A percentile compares a stretch with the other conserved stretches of the same genome.
Conservation (phyloP, 2,113 vertebrate species). For the Hiodon alosoides region DNA sequence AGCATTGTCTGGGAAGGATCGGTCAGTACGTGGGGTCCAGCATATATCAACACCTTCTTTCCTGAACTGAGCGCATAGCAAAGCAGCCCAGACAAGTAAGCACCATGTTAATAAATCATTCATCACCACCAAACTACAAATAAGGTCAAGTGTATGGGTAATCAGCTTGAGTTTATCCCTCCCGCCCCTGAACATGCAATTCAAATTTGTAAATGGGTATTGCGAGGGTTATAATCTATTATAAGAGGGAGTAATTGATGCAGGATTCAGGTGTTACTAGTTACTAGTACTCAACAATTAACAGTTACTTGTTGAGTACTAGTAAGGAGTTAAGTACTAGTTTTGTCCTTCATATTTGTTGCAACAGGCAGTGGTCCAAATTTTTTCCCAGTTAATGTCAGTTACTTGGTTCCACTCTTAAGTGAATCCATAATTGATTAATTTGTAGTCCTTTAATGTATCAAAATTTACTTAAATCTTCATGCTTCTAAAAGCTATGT, state of each 20-base stretch:
- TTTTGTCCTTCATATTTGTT: not conserved
- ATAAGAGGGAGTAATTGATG: not conserved
- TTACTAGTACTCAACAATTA: not conserved
- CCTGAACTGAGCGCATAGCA: conserved; percentile 12
- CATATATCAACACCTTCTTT: conserved; percentile 34
- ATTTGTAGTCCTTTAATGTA: too few species aligned
- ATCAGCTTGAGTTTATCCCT: conserved; percentile 21
- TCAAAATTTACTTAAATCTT: too few species aligned
- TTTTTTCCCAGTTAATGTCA: too few species aligned
- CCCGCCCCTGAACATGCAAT: conserved; percentile 7
- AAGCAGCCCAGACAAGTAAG: conserved; percentile 18
- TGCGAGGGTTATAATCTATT: not conserved
- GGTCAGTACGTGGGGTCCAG: conserved; percentile 15
- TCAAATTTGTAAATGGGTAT: not conserved
- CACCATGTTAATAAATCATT: conserved; percentile 36
- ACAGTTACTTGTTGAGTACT: not conserved
- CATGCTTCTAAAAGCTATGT: too few species aligned
- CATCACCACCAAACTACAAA: conserved; percentile 20
- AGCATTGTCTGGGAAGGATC: conserved; percentile 14
- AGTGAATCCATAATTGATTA: too few species aligned
- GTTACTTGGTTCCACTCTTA: too few species aligned
- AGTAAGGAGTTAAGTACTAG: not conserved
- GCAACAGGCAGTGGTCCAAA: too few species aligned
- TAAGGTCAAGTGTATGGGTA: conserved; percentile 22
- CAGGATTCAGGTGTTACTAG: not conserved